Percentiles rank a stretch among this genome's conserved stretches.
Conservation (phyloP, 2,888 invertebrate species). For the Amiota mariae region DNA sequence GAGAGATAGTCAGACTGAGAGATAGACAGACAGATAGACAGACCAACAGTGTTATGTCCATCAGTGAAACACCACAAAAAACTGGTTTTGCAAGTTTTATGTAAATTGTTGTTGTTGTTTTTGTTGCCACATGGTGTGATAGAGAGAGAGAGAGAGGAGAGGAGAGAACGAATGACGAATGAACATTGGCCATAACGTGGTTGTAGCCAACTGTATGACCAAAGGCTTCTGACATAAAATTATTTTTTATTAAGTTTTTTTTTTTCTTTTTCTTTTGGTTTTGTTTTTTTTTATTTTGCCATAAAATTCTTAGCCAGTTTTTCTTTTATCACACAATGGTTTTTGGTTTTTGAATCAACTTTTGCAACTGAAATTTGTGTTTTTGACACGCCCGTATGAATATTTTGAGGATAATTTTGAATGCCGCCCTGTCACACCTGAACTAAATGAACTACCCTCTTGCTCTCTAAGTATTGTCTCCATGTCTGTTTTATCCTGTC, state of each 20-base stretch:
- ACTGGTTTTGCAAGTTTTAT: slow-evolving; percentile 70
- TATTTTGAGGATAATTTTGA: too few relatives aligned
- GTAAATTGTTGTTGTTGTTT: slow-evolving; percentile 57
- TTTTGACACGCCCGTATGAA: too few relatives aligned
- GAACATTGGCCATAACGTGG: background rate
- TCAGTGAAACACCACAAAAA: slow-evolving; percentile 40
- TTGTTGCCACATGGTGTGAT: slow-evolving; percentile 53
- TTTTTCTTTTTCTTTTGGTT: background rate
- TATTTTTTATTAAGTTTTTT: background rate
- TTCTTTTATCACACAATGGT: too few relatives aligned
- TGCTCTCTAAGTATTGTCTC: too few relatives aligned
- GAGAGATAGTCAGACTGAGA: too few relatives aligned
- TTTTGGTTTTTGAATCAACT: too few relatives aligned
- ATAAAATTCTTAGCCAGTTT: too few relatives aligned
- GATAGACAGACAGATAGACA: slow-evolving; percentile 25
- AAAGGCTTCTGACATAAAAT: background rate
- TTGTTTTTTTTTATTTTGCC: background rate
- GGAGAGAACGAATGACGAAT: background rate
- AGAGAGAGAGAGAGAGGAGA: too few relatives aligned
- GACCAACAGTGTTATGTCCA: background rate
- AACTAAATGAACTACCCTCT: too few relatives aligned
- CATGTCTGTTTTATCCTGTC: too few relatives aligned
- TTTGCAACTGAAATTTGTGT: too few relatives aligned
- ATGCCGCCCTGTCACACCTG: too few relatives aligned
- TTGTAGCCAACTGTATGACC: background rate